Percentiles rank a stretch among this genome's conserved stretches.
These are phyloP conservation scores for Discoglossus pictus DNA, from an alignment of 2,797 vertebrate species.

Conservation along the genomic window DNA sequence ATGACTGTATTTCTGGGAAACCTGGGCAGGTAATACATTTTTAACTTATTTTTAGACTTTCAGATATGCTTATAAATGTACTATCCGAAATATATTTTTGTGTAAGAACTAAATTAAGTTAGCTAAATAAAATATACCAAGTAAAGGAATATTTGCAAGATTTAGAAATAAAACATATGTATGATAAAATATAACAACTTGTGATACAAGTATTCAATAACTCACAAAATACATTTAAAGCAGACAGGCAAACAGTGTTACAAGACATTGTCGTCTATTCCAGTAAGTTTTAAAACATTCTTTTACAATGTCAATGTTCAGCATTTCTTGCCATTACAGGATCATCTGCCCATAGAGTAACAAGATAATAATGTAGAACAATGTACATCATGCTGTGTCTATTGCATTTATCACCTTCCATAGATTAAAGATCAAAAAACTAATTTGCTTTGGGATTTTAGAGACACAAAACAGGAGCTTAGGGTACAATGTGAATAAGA, in stretches of 20 bases:
- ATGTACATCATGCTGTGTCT: conserved; percentile 32
- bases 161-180: no score
- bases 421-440: conserved; percentile 43
- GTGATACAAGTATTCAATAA: background rate
- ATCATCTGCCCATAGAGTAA: conserved; percentile 39
- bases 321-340: conserved; percentile 32
- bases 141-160: no score
- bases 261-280: conserved; percentile 12
- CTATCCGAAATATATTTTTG: no score
- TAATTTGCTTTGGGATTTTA: conserved; percentile 45
- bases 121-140: no score
- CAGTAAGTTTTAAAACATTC: conserved; percentile 21
- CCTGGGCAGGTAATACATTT: no score
- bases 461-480: conserved; percentile 38
- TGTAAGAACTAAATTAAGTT: no score
- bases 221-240: conserved; percentile 3
- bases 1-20: no score
- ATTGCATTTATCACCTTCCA: conserved; percentile 40
- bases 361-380: conserved; percentile 42
- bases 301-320: conserved; percentile 32
- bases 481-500: conserved; percentile 30
- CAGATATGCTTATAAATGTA: no score
- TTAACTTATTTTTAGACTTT: no score
- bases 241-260: conserved; percentile 3
- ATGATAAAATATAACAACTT: no score